Base-by-base conservation (phyloP, 1,140 invertebrate genomes). In the Chelonus insularis region DNA sequence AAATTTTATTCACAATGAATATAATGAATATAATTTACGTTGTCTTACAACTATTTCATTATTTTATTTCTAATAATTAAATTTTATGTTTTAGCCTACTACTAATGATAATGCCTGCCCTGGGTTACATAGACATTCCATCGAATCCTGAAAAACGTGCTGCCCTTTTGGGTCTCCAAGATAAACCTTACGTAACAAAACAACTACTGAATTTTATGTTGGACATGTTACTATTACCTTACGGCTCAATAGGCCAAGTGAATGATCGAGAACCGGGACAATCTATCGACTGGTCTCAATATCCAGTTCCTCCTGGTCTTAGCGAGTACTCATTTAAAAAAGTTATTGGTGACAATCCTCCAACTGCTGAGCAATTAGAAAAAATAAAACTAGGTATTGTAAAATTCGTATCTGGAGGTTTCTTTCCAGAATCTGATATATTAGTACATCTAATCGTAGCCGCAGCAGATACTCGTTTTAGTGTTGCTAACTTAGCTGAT, bases 151-250 rank as follows among this genome's bases (percentile, higher is more conserved):
- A 84, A 37, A 85, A 90, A 72, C 78, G 86, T 56, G 77, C 84
- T 25, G 78, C 83, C 12, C 76, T 87, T 23, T 86, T 91, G 71
- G 84, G 85, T 16, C 68, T 85, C 1, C 74, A 80, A 47, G 82
- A 84, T 36, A 83, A 84, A 72, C 87, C 87, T 18, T 83, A 86
- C 63, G 80, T 91, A 34, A 79, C 86, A 6, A 87, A 87, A 56
- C 82, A 90, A 62, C 84, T 96, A 16, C 75, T 93, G 8, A 87
- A 88, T 61, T 89, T 92, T 76, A 86, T 95, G 66, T 85, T 93
- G 58, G 93, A 96, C 81, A 83, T 95, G 21, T 74, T 97, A 2
- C 76, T 96, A 2, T 76, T 96, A 20, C 93, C 94, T 36, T 97
- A 95, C 78, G 90, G 90, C 43, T 54, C 72, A 8, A 68, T 76